Evolutionary conservation across 1,140 invertebrate species (phyloP), one percentile per base, ranked within the genome.

Genomic region (Caerostris extrusa): DNA sequence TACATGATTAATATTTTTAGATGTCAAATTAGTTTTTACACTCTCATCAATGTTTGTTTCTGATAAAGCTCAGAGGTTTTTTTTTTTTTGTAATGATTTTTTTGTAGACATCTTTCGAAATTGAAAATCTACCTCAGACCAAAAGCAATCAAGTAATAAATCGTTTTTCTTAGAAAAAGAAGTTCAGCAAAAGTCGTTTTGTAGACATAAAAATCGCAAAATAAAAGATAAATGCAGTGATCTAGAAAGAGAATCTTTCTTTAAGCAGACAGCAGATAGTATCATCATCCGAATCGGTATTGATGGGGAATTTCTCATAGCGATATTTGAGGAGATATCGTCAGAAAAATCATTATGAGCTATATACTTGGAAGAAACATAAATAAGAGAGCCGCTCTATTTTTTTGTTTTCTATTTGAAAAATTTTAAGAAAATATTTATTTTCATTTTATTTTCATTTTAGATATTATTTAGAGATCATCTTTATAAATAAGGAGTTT

Each of bases 151-250:
- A 53, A 34, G 34, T 77, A 77, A 77, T 77, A 77, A 77, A 77
- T 77, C 34, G 71, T 77, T 77, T 77, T 77, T 77, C 71, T 77
- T 53, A 34, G 50, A 77, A 53, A 10, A 77, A 77, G 14, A 19
- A 50, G 3, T 12, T 77, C 71, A 3, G 34, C 71, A 77, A 12
- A 77, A 77, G 71, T 77, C 71, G 34, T 77, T 77, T 77, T 5
- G 7, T 50, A 12, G 71, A 12, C 53, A 77, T 77, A 77, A 77
- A 77, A 77, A 17, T 17, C 61, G 34, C 50, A 12, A 77, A 77
- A 77, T 34, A 77, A 34, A 77, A 77, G 71, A 77, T 77, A 77
- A 77, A 77, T 34, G 53, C 53, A 77, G 71, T 77, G 71, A 77
- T 77, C 53, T 77, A 77, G 71, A 77, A 77, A 50, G 10, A 19